Evolutionary conservation across 2,888 invertebrate genomes (phyloP), one percentile per base, ranked within the genome.

Genomic region (Sphecodes monilicornis): DNA sequence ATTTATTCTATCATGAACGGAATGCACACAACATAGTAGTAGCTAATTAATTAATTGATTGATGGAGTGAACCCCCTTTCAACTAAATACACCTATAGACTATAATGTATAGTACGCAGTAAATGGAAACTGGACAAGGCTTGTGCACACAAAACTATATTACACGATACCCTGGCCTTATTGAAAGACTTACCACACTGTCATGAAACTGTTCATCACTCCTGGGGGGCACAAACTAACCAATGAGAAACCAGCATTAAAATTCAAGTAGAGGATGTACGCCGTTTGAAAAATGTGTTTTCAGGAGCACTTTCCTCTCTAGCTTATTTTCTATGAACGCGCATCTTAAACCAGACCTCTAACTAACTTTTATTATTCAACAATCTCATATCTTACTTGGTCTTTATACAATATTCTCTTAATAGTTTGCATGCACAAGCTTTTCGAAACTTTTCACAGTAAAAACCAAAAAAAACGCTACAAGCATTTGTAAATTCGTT

Each of bases 161-260:
- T 93, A 93, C 90, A 93, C 90, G 91, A 91, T 68, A 68, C 92
- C 90, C 92, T 91, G 92, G 92, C 92, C 93, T 93, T 93, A 91
- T 92, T 91, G 88, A 91, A 92, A 89, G 94, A 97, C 97, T 97
- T 97, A 97, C 97, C 97, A 97, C 95, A 97, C 97, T 95, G 97
- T 97, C 97, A 97, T 97, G 97, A 97, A 97, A 96, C 97, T 97
- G 97, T 97, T 97, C 97, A 97, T 97, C 96, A 97, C 96, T 97
- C 97, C 97, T 96, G 97, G 97, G 95, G 97, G 97, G 97, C 97
- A 97, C 96, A 97, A 96, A 97, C 97, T 97, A 96, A 96, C 96
- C 96, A 96, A 96, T 96, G 96, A 96, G 95, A 96, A 94, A 94
- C 89, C 90, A 92, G 90, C 87, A 93, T 94, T 94, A 94, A 93